Percentiles rank a stretch among this genome's conserved stretches.
phyloP scores from a whole-genome alignment of 2,888 invertebrate species.

The Stenichneumon culpator region DNA sequence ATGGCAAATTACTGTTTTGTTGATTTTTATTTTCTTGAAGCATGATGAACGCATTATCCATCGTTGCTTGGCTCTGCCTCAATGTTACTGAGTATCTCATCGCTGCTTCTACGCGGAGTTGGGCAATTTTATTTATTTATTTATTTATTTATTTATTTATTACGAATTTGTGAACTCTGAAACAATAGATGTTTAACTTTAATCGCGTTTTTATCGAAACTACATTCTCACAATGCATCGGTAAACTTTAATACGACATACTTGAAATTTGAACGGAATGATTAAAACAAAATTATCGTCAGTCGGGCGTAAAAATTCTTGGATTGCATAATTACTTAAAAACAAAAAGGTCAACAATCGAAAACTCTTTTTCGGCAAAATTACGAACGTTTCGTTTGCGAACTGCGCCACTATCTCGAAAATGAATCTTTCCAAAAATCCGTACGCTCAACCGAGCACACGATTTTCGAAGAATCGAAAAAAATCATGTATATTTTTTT shows the following conservation, averaged over 20 bases:
- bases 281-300: no score
- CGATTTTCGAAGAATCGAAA: not conserved
- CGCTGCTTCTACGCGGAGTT: constrained; percentile 1
- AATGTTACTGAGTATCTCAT: constrained; percentile 61
- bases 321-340: no score
- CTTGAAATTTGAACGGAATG: no score
- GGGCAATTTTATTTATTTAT: not conserved
- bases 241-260: no score
- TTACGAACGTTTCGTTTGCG: not conserved
- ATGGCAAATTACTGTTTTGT: no score
- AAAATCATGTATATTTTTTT: no score
- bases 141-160: not conserved
- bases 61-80: constrained; percentile 80
- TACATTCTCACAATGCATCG: no score
- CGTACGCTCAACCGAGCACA: not conserved
- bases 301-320: no score
- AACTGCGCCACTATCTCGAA: not conserved
- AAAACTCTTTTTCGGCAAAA: no score
- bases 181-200: not conserved
- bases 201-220: no score
- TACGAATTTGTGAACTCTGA: not conserved
- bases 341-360: no score
- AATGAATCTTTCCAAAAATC: not conserved
- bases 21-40: constrained; percentile 60
- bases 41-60: constrained; percentile 78